Base-by-base conservation (phyloP, 2,113 vertebrate species). In the Vulpes vulpes region DNA sequence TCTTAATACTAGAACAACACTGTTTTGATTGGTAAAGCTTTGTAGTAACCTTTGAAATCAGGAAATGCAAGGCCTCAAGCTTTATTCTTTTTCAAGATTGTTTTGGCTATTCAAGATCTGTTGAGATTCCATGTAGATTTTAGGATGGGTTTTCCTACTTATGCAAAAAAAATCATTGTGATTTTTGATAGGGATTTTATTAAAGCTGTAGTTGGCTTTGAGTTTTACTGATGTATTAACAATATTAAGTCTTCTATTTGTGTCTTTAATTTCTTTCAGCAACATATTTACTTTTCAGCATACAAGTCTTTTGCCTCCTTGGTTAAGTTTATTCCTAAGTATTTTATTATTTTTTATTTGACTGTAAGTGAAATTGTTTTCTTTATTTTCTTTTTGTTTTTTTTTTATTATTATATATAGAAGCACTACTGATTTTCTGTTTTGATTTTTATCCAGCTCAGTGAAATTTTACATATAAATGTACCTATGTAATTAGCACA, bases 191-290 rank as follows among this genome's bases (percentile, higher is more conserved):
- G 14, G 17, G 32, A n/a, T 60, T 95, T 95, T 22, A 73, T 73
- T 95, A 22, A 71, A 57, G 32, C 53, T 49, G 3, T 80, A 49
- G 64, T 85, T 80, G 51, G 8, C 14, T 86, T 95, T 91, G 30
- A 23, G 32, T 62, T 43, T 16, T 86, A 62, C 19, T 92, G 3
- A 5, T 43, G 64, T 67, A 27, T 59, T 90, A 97, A 87, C 19
- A 80, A 60, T 86, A 67, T 80, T 80, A 62, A 55, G 11, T 74
- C 65, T 87, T 74, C 25, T 25, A 82, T 82, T 82, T 87, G 23
- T 93, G 51, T 35, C 35, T 62, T 60, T 95, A 86, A 59, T 91
- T 87, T 93, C 43, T 82, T 97, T 76, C 10, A 91, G 38, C 15
- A 53, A 30, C 22, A 25, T 91, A 62, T 82, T 14, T 82, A 35